Evolutionary conservation across 1,140 invertebrate species (phyloP).

Genomic region (Odontomachus brunneus): DNA sequence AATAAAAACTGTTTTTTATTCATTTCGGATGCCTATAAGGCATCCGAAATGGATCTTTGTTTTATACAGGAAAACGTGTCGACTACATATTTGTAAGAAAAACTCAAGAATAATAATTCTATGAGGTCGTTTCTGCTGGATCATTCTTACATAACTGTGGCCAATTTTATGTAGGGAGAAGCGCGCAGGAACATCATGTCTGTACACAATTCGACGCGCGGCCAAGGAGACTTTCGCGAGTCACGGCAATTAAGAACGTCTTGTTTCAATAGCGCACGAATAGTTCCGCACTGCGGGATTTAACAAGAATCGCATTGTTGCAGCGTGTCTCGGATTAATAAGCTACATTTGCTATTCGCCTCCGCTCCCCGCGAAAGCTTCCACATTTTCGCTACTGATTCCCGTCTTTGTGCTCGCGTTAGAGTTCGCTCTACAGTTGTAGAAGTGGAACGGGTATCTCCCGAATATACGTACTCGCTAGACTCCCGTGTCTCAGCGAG

Average conservation of each 20-base stretch:
- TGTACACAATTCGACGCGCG: too few species aligned
- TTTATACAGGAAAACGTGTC: too few species aligned
- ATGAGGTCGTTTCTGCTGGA: too few species aligned
- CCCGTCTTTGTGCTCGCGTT: slow-evolving; percentile 10
- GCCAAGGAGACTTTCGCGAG: too few species aligned
- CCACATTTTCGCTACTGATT: slow-evolving; percentile 30
- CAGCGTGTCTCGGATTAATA: slow-evolving; percentile 36
- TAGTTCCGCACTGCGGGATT: slow-evolving; percentile 59
- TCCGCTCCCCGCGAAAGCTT: slow-evolving; percentile 15
- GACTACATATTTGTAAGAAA: too few species aligned
- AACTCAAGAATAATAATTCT: too few species aligned
- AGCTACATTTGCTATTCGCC: slow-evolving; percentile 40
- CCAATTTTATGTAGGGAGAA: too few species aligned
- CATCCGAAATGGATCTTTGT: too few species aligned
- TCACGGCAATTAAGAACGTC: neutral
- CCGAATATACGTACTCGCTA: neutral
- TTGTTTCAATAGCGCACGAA: slow-evolving; percentile 38
- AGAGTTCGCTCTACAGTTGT: neutral
- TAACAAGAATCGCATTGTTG: slow-evolving; percentile 49
- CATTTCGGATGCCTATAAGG: too few species aligned
- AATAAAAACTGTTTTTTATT: too few species aligned
- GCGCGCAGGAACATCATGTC: too few species aligned
- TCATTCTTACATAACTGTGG: too few species aligned
- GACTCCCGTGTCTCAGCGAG: slow-evolving; percentile 3
- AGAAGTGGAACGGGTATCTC: slow-evolving; percentile 17